A percentile compares a stretch with the other conserved stretches of the same genome.
These are phyloP conservation scores for Conchocele bisecta DNA, from an alignment of 2,888 invertebrate species.

Conservation along the genomic window DNA sequence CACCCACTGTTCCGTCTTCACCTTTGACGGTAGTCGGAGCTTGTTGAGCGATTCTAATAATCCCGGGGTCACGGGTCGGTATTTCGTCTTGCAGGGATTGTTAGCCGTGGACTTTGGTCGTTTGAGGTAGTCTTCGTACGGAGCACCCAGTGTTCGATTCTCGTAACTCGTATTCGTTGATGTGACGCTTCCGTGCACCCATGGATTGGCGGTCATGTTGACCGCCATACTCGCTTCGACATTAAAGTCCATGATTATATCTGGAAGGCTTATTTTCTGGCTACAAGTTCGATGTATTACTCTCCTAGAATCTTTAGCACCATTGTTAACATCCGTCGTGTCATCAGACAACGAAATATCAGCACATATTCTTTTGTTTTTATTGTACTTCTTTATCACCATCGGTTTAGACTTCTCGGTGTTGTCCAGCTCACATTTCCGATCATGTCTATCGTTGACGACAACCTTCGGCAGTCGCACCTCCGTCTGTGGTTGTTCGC, in stretches of 20 bases:
- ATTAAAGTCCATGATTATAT: slow-evolving; percentile 62
- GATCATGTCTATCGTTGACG: slow-evolving; percentile 14
- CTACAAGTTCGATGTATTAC: slow-evolving; percentile 20
- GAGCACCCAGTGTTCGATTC: slow-evolving; percentile 42
- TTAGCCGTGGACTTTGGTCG: slow-evolving; percentile 15
- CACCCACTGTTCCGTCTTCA: slow-evolving; percentile 63
- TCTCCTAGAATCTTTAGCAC: neutral
- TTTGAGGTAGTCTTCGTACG: slow-evolving; percentile 52
- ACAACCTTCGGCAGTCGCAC: slow-evolving; percentile 40
- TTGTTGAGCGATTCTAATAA: slow-evolving; percentile 61
- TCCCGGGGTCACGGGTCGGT: slow-evolving; percentile 63
- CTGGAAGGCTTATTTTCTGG: slow-evolving; percentile 56
- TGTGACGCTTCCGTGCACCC: too few relatives aligned
- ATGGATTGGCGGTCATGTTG: slow-evolving; percentile 9
- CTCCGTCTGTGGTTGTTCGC: slow-evolving; percentile 40
- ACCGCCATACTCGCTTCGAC: slow-evolving; percentile 30
- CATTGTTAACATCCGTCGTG: neutral
- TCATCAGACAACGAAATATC: neutral
- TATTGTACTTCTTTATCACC: neutral
- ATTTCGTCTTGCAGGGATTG: slow-evolving; percentile 40
- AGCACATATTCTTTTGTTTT: neutral
- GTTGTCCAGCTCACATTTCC: neutral
- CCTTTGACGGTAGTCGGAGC: slow-evolving; percentile 50
- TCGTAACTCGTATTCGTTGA: slow-evolving; percentile 13
- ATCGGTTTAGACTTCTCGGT: neutral